Evolutionary conservation across 2,888 invertebrate species (phyloP), one percentile per base, ranked within the genome.

Genomic region (Troides aeacus): DNA sequence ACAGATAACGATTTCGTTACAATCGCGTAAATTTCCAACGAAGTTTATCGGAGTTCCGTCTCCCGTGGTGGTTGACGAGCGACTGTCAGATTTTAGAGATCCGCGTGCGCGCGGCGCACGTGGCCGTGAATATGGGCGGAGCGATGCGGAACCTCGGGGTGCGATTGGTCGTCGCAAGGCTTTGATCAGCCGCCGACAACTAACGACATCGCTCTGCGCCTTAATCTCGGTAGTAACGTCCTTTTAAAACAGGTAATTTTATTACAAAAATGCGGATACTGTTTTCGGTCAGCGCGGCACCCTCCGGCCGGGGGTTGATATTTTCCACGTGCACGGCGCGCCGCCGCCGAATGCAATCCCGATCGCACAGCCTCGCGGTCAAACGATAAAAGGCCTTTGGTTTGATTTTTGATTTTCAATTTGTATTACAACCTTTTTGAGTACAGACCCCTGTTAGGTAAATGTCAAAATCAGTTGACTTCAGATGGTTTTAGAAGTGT

Each of bases 181-280:
- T 92, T 92, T 92, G 92, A 92, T 90, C 90, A 83, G 83, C 82
- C 87, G 90, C 86, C 89, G 88, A 86, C 89, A 84, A 87, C 91
- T 92, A 90, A 91, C 90, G 88, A 92, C 87, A 86, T 90, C 86
- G 86, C 87, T 88, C 84, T 88, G 86, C 83, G 88, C 89, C 91
- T 92, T 92, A 92, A 92, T 92, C 92, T 92, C 91, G 83, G 89
- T 89, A 92, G 89, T 90, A 90, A 89, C 87, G 86, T 92, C 87
- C 91, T 90, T 91, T 92, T 90, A 92, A 92, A 92, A 91, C 90
- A 90, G 89, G 92, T 92, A 92, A 92, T 91, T 89, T 91, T 87
- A 90, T 92, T 91, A 88, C 84, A 90, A 91, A 90, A 90, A 88
- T 86, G 86, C 86, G 83, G 79, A 86, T 86, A 87, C 84, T 86